Base-by-base conservation (phyloP, 2,113 vertebrate species). In the Pagrus major region DNA sequence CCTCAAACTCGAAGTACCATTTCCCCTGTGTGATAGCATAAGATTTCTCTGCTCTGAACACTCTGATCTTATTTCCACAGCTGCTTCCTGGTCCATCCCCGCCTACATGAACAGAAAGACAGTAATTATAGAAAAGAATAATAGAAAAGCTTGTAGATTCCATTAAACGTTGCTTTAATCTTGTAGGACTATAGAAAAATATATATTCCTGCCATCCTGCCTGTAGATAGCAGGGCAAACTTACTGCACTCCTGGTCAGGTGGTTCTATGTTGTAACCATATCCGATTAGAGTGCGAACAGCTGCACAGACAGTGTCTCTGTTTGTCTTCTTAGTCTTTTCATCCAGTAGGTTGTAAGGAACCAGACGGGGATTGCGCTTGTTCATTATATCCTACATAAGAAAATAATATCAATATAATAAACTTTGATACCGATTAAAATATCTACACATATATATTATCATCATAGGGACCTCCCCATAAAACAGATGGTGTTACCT, bases 1-100 rank as follows among this genome's bases (percentile, higher is more conserved):
- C 96, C 85, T 98, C 97, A 46, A 98, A 98, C 85, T 98, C 97
- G 68, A 97, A 98, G 92, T 98, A 98, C 97, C 97, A 98, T 78
- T 96, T 96, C 3, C 97, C 97, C 1, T 95, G 92, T 18, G 95
- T 97, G 42, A 97, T 93, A 0, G 86, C 94, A 1, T 97, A 97
- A 3, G 96, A 95, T 55, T 97, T 96, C 89, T 98, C 97, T 0
- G 96, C 96, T 16, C 97, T 92, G 91, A 98, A 98, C 61, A 98
- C 92, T 52, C 97, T 91, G 71, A 96, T 94, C 64, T 96, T 96
- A 64, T 96, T 94, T 52, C 89, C 89, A 0, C 95, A 94, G 12
- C 86, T 51, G 51, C 80, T 84, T 25, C 93, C 93, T 1, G 90
- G 47, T 85, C 95, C 81, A 61, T 95, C 78, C 27, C 93, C 86